phyloP scores from a whole-genome alignment of 2,888 invertebrate genomes.

The Stenichneumon culpator region DNA sequence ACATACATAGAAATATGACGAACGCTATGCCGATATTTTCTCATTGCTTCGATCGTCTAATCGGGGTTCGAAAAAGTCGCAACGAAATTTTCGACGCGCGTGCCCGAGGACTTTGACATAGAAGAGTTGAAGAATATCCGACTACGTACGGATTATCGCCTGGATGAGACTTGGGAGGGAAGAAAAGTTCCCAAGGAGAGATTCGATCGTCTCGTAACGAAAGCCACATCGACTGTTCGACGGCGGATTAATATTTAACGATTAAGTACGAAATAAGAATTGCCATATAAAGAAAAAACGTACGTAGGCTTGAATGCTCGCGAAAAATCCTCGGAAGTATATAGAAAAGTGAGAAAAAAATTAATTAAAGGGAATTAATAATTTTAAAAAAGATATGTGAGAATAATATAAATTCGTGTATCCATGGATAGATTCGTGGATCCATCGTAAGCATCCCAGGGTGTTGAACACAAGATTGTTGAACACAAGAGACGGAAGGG shows the following conservation, averaged over 20 bases:
- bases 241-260: slow-evolving; percentile 48
- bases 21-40: not conserved
- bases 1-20: not conserved
- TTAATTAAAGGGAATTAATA: too few species aligned
- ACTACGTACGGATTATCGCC: not conserved
- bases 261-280: slow-evolving; percentile 54
- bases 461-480: not conserved
- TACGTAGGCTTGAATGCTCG: slow-evolving; percentile 34
- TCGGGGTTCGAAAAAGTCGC: not conserved
- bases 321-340: slow-evolving; percentile 24
- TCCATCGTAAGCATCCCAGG: not conserved
- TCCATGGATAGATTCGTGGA: not conserved
- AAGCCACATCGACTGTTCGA: slow-evolving; percentile 49
- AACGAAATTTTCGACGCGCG: not conserved
- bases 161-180: not conserved
- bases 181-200: slow-evolving; percentile 1
- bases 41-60: not conserved
- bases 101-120: not conserved
- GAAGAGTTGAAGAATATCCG: not conserved
- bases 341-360: slow-evolving; percentile 3
- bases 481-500: not conserved
- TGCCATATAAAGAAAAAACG: slow-evolving; percentile 59
- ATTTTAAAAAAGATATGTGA: not conserved
- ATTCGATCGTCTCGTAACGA: slow-evolving; percentile 29
- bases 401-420: not conserved